phyloP scores from a whole-genome alignment of 2,797 vertebrate species.

The Myiotriccus ornatus region DNA sequence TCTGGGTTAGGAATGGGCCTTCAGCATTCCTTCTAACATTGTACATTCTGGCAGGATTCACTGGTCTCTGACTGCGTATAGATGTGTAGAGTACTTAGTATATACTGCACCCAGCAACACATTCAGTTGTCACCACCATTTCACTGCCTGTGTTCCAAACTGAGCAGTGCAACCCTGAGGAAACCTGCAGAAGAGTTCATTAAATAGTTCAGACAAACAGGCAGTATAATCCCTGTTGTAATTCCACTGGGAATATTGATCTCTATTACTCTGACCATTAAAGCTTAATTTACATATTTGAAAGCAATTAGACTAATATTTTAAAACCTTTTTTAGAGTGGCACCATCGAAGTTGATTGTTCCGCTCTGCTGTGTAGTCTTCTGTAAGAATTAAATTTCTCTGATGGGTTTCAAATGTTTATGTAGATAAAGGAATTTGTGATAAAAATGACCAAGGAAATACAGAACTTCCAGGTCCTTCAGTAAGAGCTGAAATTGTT shows the following conservation, averaged over 20 bases:
- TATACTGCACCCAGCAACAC: not conserved
- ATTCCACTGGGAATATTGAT: not conserved
- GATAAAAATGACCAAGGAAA: constrained; percentile 52
- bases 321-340: constrained; percentile 47
- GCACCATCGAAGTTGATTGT: constrained; percentile 37
- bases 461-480: constrained; percentile 8
- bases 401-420: constrained; percentile 31
- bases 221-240: not conserved
- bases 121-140: constrained; percentile 1
- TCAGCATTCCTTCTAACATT: not conserved
- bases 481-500: constrained; percentile 30
- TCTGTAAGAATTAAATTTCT: constrained; percentile 7
- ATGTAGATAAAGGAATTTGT: constrained; percentile 51
- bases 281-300: constrained; percentile 63
- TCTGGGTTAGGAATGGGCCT: not conserved
- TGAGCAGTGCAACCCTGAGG: not conserved
- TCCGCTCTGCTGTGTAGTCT: constrained; percentile 29
- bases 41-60: not conserved
- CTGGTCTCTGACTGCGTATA: too few relatives aligned
- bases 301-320: constrained; percentile 10
- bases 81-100: not conserved
- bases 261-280: constrained; percentile 57
- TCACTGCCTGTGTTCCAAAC: not conserved
- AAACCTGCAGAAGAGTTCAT: constrained; percentile 33
- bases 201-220: constrained; percentile 35